These are phyloP conservation scores for Cynopterus brachyotis DNA, from an alignment of 2,113 vertebrate genomes.

Conservation along the genomic window DNA sequence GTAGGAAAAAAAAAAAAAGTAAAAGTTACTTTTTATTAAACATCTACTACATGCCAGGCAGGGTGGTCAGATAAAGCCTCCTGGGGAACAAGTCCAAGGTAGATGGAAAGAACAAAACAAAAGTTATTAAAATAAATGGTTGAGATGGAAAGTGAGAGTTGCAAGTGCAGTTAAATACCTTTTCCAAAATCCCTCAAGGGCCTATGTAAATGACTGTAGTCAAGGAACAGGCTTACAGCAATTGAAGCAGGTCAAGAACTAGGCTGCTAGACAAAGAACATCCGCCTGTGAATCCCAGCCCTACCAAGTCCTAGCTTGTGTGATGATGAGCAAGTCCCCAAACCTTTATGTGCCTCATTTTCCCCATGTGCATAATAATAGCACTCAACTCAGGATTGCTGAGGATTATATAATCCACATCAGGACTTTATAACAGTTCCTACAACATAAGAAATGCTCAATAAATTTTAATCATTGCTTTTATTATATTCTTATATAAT, in stretches of 20 bases:
- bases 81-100: background rate
- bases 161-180: background rate
- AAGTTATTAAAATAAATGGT: background rate
- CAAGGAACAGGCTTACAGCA: background rate
- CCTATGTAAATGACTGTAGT: background rate
- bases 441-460: background rate
- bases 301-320: background rate
- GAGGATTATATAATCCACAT: background rate
- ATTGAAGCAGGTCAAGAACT: background rate
- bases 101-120: background rate
- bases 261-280: background rate
- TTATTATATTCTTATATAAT: background rate
- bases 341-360: background rate
- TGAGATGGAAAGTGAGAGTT: background rate
- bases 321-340: background rate
- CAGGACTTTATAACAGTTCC: background rate
- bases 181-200: background rate
- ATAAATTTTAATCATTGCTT: background rate
- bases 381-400: background rate
- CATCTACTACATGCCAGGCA: background rate
- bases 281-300: background rate
- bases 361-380: background rate
- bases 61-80: background rate
- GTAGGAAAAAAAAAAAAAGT: background rate
- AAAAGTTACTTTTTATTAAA: conserved; percentile 49